phyloP scores from a whole-genome alignment of 2,797 vertebrate species.

The Helarctos malayanus region DNA sequence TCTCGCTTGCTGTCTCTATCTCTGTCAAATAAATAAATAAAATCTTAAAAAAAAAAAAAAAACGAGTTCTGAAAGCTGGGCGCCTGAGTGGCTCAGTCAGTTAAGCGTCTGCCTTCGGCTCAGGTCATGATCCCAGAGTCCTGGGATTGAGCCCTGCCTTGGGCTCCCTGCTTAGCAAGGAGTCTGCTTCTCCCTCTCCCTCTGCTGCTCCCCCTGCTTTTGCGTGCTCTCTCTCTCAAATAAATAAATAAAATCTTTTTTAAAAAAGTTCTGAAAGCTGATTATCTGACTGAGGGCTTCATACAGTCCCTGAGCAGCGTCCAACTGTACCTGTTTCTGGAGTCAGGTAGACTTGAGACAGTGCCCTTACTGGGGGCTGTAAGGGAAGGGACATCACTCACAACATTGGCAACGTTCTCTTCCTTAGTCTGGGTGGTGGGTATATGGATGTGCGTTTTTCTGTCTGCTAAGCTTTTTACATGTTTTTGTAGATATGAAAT shows the following conservation, averaged over 20 bases:
- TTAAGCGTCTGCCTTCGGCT: too few species aligned
- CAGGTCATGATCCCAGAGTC: too few species aligned
- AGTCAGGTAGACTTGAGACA: not conserved
- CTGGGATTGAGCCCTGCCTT: too few species aligned
- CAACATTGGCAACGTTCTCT: not conserved
- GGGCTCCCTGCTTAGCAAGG: too few species aligned
- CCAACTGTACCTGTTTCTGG: not conserved
- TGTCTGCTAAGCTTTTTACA: not conserved
- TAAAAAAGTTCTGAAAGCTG: not conserved
- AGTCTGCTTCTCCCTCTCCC: too few species aligned
- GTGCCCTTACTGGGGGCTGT: not conserved
- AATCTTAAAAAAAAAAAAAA: too few species aligned
- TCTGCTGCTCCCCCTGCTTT: too few species aligned
- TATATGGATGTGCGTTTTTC: not conserved
- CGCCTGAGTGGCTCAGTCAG: too few species aligned
- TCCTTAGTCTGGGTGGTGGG: not conserved
- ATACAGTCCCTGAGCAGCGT: not conserved
- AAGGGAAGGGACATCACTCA: not conserved
- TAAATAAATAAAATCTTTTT: too few species aligned
- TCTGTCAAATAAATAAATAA: too few species aligned
- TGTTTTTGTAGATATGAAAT: not conserved
- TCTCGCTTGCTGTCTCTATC: too few species aligned
- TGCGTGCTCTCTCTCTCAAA: too few species aligned
- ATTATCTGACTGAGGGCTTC: not conserved
- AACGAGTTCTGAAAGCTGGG: not conserved